Conservation (phyloP, 2,888 invertebrate species). For the Crocallis elinguaria region DNA sequence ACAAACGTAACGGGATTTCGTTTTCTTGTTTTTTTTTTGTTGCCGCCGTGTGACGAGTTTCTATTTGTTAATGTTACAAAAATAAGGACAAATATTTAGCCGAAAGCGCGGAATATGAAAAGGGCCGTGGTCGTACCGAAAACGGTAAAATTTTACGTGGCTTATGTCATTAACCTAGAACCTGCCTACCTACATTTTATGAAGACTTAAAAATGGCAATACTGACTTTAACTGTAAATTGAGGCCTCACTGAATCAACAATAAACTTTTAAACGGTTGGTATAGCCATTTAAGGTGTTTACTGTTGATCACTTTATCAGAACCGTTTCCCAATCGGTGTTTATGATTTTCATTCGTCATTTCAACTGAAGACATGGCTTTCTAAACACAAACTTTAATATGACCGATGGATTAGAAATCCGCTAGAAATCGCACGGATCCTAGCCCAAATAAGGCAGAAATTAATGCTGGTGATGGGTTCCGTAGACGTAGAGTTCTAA, state of each 20-base stretch:
- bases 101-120: constrained; percentile 9
- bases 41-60: constrained; percentile 21
- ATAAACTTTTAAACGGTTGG: too few species aligned
- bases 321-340: too few species aligned
- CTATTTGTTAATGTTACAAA: constrained; percentile 31
- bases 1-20: constrained; percentile 74
- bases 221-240: not conserved
- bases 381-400: not conserved
- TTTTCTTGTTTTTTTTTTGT: constrained; percentile 33
- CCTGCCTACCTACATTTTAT: not conserved
- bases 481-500: not conserved
- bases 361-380: not conserved
- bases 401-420: not conserved
- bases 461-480: not conserved
- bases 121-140: constrained; percentile 3
- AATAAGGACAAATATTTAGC: constrained; percentile 23
- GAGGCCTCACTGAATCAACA: too few species aligned
- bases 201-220: not conserved
- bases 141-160: constrained; percentile 6
- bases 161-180: not conserved
- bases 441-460: constrained; percentile 1
- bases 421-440: constrained; percentile 2
- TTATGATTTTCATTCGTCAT: not conserved
- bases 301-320: too few species aligned
- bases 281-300: too few species aligned